Base-by-base conservation (phyloP, 2,888 invertebrate species). In the Sphaerophoria taeniata region DNA sequence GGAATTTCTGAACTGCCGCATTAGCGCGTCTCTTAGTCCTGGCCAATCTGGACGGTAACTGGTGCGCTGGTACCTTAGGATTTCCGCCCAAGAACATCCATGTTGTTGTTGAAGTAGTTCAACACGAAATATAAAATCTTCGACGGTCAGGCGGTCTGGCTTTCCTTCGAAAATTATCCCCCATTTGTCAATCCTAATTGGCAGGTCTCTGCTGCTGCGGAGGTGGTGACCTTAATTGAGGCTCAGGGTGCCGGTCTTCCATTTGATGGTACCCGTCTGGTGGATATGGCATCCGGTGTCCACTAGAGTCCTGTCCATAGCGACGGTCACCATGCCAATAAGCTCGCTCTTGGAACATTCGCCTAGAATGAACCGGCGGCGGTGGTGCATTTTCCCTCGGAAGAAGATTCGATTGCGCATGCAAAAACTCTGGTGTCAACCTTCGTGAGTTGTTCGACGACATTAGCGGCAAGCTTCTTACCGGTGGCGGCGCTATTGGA, bases 171-270 rank as follows among this genome's bases (percentile, higher is more conserved):
- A 63, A 1, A 6, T 4, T 6, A 63, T 47, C 3, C 47, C 61
- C 61, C 61, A 63, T 31, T 47, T 63, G 12, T 63, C 61, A n/a
- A 47, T n/a, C 4, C 47, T n/a, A 47, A 47, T 47, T 6, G 4
- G 14, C 1, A 6, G 14, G 4, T 47, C 47, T 47, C 3, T n/a
- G 5, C n/a, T 3, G 4, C n/a, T 47, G 3, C 4, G 9, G 4
- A 14, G 47, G 9, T 14, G 47, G 47, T 4, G n/a, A 47, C 2
- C 9, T 3, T 3, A 14, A 14, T 14, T 47, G 47, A 4, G 4
- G 47, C 14, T 14, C 14, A n/a, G 14, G 4, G 5, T 47, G n/a
- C 24, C 24, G 24, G 24, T 24, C 24, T 2, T 24, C 24, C 24
- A 24, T 24, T 24, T 24, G 24, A 24, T 24, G 24, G 24, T 24